Evolutionary conservation across 2,888 invertebrate genomes (phyloP).

Genomic region (Hemithea aestivaria): DNA sequence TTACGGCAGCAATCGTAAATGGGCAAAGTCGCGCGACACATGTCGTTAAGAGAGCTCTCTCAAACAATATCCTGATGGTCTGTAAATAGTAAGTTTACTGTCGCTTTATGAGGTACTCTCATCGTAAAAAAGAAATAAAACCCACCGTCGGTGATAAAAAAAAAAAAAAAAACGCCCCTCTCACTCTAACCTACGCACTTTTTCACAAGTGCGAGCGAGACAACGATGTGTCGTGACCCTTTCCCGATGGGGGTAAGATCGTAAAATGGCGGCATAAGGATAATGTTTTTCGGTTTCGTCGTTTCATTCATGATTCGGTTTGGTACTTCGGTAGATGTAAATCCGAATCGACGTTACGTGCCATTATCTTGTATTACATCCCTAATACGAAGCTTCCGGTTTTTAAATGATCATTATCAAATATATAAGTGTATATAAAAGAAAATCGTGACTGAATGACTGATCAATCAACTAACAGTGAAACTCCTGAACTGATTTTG

Average conservation of each 20-base stretch:
- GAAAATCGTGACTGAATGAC: too few relatives aligned
- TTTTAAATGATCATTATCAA: too few relatives aligned
- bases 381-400: slow-evolving; percentile 43
- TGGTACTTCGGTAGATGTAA: slow-evolving; percentile 75
- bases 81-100: slow-evolving; percentile 81
- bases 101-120: slow-evolving; percentile 81
- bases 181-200: slow-evolving; percentile 64
- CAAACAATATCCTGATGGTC: slow-evolving; percentile 80
- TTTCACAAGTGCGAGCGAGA: slow-evolving; percentile 51
- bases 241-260: slow-evolving; percentile 78
- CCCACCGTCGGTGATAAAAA: slow-evolving; percentile 80
- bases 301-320: slow-evolving; percentile 79
- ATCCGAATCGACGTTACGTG: slow-evolving; percentile 61
- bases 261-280: slow-evolving; percentile 80
- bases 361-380: slow-evolving; percentile 68
- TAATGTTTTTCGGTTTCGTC: slow-evolving; percentile 78
- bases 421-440: too few relatives aligned
- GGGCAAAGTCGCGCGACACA: slow-evolving; percentile 70
- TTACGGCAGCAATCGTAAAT: slow-evolving; percentile 74
- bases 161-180: slow-evolving; percentile 80
- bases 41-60: slow-evolving; percentile 79
- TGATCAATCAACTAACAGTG: too few relatives aligned
- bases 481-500: too few relatives aligned
- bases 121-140: slow-evolving; percentile 81
- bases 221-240: slow-evolving; percentile 75